phyloP scores from a whole-genome alignment of 1,140 invertebrate genomes.

The Caenorhabditis latens region DNA sequence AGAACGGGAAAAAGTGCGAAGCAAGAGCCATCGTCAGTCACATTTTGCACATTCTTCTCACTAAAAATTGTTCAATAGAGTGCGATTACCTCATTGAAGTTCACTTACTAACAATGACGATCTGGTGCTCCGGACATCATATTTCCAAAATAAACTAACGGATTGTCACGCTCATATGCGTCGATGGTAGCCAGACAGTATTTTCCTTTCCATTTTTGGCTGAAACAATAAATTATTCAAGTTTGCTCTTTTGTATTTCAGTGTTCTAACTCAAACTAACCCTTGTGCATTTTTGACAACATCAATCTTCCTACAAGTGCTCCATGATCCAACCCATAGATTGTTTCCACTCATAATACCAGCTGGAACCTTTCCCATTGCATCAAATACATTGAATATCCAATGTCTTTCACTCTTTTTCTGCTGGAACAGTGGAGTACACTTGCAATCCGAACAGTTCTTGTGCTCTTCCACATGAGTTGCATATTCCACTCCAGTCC shows the following conservation, averaged over 20 bases:
- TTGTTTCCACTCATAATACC: constrained; percentile 75
- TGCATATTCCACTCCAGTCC: constrained; percentile 76
- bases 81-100: too few relatives aligned
- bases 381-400: constrained; percentile 77
- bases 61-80: constrained; percentile 9
- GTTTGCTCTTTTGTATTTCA: too few relatives aligned
- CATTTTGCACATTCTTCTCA: neutral
- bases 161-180: constrained; percentile 76
- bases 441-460: constrained; percentile 73
- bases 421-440: constrained; percentile 68
- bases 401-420: constrained; percentile 74
- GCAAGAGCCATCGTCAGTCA: constrained; percentile 71
- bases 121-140: constrained; percentile 65
- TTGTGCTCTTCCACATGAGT: constrained; percentile 70
- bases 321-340: constrained; percentile 77
- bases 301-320: constrained; percentile 75
- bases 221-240: constrained; percentile 57
- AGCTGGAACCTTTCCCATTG: constrained; percentile 76
- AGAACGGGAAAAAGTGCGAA: constrained; percentile 75
- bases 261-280: constrained; percentile 49
- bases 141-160: constrained; percentile 73
- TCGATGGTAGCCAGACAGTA: constrained; percentile 77
- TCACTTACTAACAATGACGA: constrained; percentile 64
- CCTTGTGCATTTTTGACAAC: constrained; percentile 75
- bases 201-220: constrained; percentile 75